A percentile compares a stretch with the other conserved stretches of the same genome.
Conservation (phyloP, 2,113 vertebrate genomes). For the Phylloscopus trochiloides region DNA sequence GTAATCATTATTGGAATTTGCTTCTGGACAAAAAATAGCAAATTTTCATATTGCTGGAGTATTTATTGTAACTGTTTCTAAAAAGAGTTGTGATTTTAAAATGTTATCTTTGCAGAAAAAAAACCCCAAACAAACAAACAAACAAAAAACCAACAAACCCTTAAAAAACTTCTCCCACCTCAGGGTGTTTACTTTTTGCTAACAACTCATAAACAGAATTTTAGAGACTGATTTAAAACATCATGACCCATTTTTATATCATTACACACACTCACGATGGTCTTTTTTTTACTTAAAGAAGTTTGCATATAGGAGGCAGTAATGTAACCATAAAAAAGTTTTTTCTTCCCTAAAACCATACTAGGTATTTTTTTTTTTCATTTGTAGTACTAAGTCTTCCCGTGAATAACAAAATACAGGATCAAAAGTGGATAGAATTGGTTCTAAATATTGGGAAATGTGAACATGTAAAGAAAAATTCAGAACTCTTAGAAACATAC, state of each 20-base stretch:
- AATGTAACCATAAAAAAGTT: not conserved
- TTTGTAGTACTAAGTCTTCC: not conserved
- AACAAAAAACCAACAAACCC: not conserved
- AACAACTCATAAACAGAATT: not conserved
- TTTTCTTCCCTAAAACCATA: not conserved
- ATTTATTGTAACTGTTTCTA: not conserved
- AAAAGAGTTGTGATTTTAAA: not conserved
- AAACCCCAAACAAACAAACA: too few relatives aligned
- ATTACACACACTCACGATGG: not conserved
- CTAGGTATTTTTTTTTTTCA: accelerated
- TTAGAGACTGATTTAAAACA: not conserved
- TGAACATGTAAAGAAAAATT: not conserved
- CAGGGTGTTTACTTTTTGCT: not conserved
- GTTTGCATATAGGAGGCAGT: not conserved
- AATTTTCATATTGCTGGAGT: not conserved
- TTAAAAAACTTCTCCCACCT: not conserved
- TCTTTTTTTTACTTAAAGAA: not conserved
- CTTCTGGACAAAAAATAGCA: not conserved
- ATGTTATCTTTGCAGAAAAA: not conserved
- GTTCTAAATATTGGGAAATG: not conserved
- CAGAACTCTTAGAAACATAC: not conserved
- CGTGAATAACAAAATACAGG: not conserved
- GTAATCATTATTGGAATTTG: not conserved
- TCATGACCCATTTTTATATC: not conserved
- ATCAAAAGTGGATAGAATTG: not conserved